A percentile compares a stretch with the other conserved stretches of the same genome.
Evolutionary conservation across 2,888 invertebrate genomes (phyloP).

Genomic region (Nowickia ferox): DNA sequence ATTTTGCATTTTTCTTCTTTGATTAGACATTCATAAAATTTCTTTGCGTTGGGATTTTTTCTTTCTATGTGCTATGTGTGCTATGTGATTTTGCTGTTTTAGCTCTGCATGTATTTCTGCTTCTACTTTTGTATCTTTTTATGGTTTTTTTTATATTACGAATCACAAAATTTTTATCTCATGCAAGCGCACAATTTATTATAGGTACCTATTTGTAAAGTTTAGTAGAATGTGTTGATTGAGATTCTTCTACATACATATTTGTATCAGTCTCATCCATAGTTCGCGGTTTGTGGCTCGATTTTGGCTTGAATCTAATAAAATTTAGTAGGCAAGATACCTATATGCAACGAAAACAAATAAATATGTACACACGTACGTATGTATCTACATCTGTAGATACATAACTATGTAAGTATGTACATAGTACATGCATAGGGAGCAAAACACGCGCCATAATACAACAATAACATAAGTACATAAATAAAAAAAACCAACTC

Average conservation of each 20-base stretch:
- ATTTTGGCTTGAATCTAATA: constrained; percentile 19
- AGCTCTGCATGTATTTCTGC: not conserved
- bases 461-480: constrained; percentile 54
- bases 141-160: not conserved
- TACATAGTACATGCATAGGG: constrained; percentile 51
- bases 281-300: constrained; percentile 27
- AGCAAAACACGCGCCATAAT: constrained; percentile 72
- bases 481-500: constrained; percentile 18
- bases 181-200: constrained; percentile 10
- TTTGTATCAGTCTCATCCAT: constrained; percentile 23
- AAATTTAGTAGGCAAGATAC: not conserved
- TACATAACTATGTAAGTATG: not conserved
- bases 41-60: constrained; percentile 74
- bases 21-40: constrained; percentile 26
- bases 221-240: constrained; percentile 14
- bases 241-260: not conserved
- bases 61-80: not conserved
- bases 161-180: constrained; percentile 1
- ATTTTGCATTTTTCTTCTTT: constrained; percentile 7
- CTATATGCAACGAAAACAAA: constrained; percentile 11
- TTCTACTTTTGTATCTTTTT: constrained; percentile 13
- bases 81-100: not conserved
- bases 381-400: not conserved
- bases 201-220: constrained; percentile 12
- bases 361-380: not conserved